Evolutionary conservation across 2,888 invertebrate genomes (phyloP).

Genomic region (Mythimna vitellina): DNA sequence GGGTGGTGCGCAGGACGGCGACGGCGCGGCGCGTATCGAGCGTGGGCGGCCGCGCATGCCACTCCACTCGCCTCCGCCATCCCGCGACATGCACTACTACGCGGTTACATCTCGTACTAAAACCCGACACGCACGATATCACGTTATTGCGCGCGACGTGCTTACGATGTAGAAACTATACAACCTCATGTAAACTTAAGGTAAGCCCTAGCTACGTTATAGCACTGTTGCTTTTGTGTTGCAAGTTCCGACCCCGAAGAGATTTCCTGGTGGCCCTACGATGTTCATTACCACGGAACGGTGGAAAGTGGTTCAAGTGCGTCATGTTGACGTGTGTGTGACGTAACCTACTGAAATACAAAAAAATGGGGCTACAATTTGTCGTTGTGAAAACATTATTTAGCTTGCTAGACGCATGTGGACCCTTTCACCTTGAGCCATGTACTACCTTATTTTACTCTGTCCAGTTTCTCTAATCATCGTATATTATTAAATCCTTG

Average conservation of each 20-base stretch:
- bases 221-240: constrained; percentile 28
- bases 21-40: constrained; percentile 81
- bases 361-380: constrained; percentile 44
- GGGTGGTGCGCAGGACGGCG: constrained; percentile 53
- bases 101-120: constrained; percentile 69
- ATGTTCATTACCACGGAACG: constrained; percentile 63
- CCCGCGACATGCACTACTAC: constrained; percentile 79
- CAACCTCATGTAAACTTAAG: constrained; percentile 74
- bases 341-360: constrained; percentile 73
- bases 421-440: constrained; percentile 9
- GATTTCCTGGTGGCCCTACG: constrained; percentile 39
- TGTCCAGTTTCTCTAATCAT: neutral
- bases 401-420: neutral
- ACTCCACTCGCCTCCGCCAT: constrained; percentile 70
- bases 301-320: constrained; percentile 73
- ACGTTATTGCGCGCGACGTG: constrained; percentile 69
- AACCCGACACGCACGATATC: constrained; percentile 69
- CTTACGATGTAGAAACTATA: constrained; percentile 76
- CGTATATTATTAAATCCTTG: neutral
- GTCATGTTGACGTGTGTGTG: constrained; percentile 78
- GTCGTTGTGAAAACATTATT: constrained; percentile 18
- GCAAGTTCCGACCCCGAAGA: constrained; percentile 17
- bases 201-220: constrained; percentile 69
- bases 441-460: neutral
- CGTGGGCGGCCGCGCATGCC: constrained; percentile 87